Conservation (phyloP, 1,140 invertebrate genomes). For the Leptestheria dahalacensis region DNA sequence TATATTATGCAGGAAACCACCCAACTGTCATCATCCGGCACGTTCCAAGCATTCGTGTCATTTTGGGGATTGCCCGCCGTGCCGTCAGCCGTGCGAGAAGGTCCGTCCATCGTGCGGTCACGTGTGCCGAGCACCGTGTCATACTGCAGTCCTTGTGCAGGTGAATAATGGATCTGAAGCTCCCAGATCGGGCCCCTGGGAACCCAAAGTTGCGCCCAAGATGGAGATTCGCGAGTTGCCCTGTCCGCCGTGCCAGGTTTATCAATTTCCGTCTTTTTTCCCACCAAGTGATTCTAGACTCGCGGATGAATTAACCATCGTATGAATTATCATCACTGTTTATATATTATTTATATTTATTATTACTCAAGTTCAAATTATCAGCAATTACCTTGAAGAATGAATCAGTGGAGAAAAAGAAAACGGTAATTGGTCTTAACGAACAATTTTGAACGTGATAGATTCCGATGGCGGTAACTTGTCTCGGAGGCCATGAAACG, state of each 20-base stretch:
- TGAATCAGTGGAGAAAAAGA: too few relatives aligned
- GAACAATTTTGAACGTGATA: too few relatives aligned
- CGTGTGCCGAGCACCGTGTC: slow-evolving; percentile 56
- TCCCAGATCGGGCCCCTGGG: slow-evolving; percentile 58
- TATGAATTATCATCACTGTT: too few relatives aligned
- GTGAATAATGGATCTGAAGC: slow-evolving; percentile 32
- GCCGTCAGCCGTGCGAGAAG: slow-evolving; percentile 53
- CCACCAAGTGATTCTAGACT: too few relatives aligned
- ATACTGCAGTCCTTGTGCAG: slow-evolving; percentile 54
- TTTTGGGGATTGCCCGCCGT: slow-evolving; percentile 71
- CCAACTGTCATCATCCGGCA: slow-evolving; percentile 60
- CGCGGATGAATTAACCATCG: too few relatives aligned
- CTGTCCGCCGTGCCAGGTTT: slow-evolving; percentile 41
- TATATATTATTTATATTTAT: too few relatives aligned
- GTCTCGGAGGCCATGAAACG: slow-evolving; percentile 68
- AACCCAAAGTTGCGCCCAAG: slow-evolving; percentile 31
- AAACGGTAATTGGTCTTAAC: too few relatives aligned
- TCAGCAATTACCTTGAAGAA: too few relatives aligned
- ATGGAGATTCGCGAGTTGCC: slow-evolving; percentile 43
- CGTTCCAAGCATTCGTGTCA: slow-evolving; percentile 66
- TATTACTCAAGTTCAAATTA: too few relatives aligned
- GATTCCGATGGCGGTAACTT: slow-evolving; percentile 51
- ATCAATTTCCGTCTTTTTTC: slow-evolving; percentile 14
- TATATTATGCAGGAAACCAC: slow-evolving; percentile 42
- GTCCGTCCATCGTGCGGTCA: slow-evolving; percentile 49